These are phyloP conservation scores for Archivesica marissinica DNA, from an alignment of 1,140 invertebrate genomes.

Conservation along the genomic window DNA sequence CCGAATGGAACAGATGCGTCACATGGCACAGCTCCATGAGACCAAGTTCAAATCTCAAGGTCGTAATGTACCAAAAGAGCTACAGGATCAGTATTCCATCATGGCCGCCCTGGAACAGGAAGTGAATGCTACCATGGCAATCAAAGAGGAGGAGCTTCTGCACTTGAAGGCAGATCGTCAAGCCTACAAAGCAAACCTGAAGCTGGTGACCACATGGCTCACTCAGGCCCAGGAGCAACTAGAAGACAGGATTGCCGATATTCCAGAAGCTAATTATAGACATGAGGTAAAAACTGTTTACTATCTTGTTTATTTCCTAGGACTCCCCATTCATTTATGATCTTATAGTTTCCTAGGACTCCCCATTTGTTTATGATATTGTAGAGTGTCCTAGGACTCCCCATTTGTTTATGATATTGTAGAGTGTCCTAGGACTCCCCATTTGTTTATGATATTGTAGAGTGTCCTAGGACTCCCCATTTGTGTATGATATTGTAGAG, in stretches of 20 bases:
- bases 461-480: too few relatives aligned
- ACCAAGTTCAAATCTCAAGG: constrained; percentile 69
- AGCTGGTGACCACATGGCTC: constrained; percentile 72
- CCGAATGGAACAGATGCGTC: constrained; percentile 70
- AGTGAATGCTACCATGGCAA: constrained; percentile 66
- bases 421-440: too few relatives aligned
- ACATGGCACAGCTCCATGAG: constrained; percentile 67
- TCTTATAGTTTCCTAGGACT: too few relatives aligned
- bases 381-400: too few relatives aligned
- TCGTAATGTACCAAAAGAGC: constrained; percentile 68
- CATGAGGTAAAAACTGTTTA: constrained; percentile 80
- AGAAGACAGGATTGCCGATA: constrained; percentile 71
- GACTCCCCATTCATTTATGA: too few relatives aligned
- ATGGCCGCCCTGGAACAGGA: constrained; percentile 67
- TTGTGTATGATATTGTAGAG: too few relatives aligned
- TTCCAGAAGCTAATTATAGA: constrained; percentile 67
- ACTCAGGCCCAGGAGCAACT: constrained; percentile 70
- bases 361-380: too few relatives aligned
- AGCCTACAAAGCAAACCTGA: constrained; percentile 67
- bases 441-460: too few relatives aligned
- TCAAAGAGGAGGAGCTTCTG: constrained; percentile 74
- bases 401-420: too few relatives aligned
- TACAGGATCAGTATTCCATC: constrained; percentile 65
- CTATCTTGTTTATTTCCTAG: too few relatives aligned
- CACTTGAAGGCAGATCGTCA: constrained; percentile 73